Percentiles rank a stretch among this genome's conserved stretches.
phyloP scores from a whole-genome alignment of 2,113 vertebrate species.

The Amia ocellicauda region DNA sequence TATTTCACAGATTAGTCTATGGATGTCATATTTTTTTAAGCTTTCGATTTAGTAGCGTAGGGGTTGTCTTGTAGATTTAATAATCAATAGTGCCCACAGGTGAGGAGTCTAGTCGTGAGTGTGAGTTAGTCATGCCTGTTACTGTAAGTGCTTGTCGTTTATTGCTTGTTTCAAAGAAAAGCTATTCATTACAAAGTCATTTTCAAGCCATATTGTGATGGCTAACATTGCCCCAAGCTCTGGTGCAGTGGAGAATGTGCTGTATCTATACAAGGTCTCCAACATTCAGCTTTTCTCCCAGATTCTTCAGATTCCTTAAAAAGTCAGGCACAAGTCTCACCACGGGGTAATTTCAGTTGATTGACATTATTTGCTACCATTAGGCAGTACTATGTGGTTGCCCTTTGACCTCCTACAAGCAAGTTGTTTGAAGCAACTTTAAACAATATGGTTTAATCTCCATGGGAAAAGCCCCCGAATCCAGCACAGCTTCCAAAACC shows the following conservation, averaged over 20 bases:
- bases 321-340: conserved; percentile 51
- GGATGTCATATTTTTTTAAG: too few relatives aligned
- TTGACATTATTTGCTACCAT: conserved; percentile 78
- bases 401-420: conserved; percentile 63
- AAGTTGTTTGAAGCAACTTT: conserved; percentile 67
- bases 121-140: too few relatives aligned
- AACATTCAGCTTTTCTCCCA: conserved; percentile 19
- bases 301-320: conserved; percentile 68
- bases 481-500: conserved; percentile 47
- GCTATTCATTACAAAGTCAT: conserved; percentile 23
- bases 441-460: conserved; percentile 68
- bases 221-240: conserved; percentile 5
- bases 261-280: conserved; percentile 1
- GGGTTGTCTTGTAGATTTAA: too few relatives aligned
- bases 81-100: not conserved
- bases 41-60: too few relatives aligned
- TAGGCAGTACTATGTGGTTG: conserved; percentile 70
- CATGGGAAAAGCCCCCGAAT: conserved; percentile 58
- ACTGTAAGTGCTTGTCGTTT: conserved; percentile 6
- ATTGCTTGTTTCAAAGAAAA: conserved; percentile 8
- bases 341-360: conserved; percentile 66
- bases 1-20: not conserved
- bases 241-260: conserved; percentile 7
- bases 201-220: conserved; percentile 11
- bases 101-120: not conserved